A percentile compares a stretch with the other conserved stretches of the same genome.
Conservation (phyloP, 2,888 invertebrate genomes). For the Sthenelais limicola region DNA sequence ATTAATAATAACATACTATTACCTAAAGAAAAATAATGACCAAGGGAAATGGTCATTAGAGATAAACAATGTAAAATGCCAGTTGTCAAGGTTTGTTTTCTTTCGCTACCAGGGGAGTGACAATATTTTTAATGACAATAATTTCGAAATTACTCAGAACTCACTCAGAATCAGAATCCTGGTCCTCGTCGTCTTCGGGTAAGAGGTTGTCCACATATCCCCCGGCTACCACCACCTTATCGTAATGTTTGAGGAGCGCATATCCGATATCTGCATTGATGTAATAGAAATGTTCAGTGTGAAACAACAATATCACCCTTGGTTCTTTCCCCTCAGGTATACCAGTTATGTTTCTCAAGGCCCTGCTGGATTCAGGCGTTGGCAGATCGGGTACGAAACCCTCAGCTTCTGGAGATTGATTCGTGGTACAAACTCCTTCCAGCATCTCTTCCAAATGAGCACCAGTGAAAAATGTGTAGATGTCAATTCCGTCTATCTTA, state of each 20-base stretch:
- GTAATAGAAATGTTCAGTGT: conserved; percentile 30
- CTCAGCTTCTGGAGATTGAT: neutral
- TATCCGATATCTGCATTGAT: conserved; percentile 4
- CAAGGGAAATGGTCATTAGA: neutral
- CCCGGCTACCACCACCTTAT: conserved; percentile 46
- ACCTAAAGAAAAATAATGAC: neutral
- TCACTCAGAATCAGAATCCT: conserved; percentile 14
- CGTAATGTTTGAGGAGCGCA: conserved; percentile 41
- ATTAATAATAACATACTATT: no score
- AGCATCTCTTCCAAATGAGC: conserved; percentile 19
- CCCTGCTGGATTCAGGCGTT: neutral
- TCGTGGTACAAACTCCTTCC: neutral
- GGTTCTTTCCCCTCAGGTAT: conserved; percentile 41
- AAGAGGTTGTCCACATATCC: conserved; percentile 44
- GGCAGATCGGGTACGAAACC: neutral
- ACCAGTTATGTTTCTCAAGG: conserved; percentile 11
- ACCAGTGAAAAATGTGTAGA: conserved; percentile 31
- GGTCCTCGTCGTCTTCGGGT: conserved; percentile 39
- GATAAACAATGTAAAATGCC: neutral
- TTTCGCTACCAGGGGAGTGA: no score
- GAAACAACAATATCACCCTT: conserved; percentile 41
- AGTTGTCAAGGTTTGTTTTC: neutral
- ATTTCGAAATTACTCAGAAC: no score
- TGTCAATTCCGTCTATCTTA: conserved; percentile 22
- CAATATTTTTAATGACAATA: no score